Evolutionary conservation across 2,113 vertebrate species (phyloP).

Genomic region (Pseudorasbora parva): DNA sequence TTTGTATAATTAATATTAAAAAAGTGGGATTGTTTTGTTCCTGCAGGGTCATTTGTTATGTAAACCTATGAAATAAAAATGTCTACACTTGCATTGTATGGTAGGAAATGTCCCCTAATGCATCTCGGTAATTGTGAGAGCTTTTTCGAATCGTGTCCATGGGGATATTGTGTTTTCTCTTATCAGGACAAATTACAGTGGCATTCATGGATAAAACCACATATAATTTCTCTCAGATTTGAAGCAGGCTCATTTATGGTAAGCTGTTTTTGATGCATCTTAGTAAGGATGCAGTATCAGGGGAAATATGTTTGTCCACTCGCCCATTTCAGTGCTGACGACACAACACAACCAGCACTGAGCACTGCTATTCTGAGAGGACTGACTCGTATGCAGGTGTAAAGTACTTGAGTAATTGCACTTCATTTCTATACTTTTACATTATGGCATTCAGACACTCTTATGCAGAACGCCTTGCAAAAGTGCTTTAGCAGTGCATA

Average conservation of each 20-base stretch:
- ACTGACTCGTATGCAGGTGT: constrained; percentile 2
- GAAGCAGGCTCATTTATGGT: constrained; percentile 11
- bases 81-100: constrained; percentile 3
- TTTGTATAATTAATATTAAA: background rate
- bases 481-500: background rate
- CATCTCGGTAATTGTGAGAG: background rate
- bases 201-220: constrained; percentile 1
- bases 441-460: constrained; percentile 14
- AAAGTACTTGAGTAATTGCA: constrained; percentile 15
- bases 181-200: background rate
- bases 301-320: constrained; percentile 31
- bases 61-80: constrained; percentile 6
- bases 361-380: constrained; percentile 4
- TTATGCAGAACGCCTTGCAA: constrained; percentile 1
- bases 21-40: background rate
- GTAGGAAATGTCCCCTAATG: background rate
- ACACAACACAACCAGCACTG: background rate
- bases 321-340: constrained; percentile 7
- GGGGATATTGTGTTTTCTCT: constrained; percentile 13
- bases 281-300: constrained; percentile 22
- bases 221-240: constrained; percentile 29
- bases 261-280: background rate
- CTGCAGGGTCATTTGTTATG: background rate
- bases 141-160: constrained; percentile 1
- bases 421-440: constrained; percentile 22